Evolutionary conservation across 1,140 invertebrate species (phyloP), one percentile per base, ranked within the genome.

Genomic region (Cephus cinctus): DNA sequence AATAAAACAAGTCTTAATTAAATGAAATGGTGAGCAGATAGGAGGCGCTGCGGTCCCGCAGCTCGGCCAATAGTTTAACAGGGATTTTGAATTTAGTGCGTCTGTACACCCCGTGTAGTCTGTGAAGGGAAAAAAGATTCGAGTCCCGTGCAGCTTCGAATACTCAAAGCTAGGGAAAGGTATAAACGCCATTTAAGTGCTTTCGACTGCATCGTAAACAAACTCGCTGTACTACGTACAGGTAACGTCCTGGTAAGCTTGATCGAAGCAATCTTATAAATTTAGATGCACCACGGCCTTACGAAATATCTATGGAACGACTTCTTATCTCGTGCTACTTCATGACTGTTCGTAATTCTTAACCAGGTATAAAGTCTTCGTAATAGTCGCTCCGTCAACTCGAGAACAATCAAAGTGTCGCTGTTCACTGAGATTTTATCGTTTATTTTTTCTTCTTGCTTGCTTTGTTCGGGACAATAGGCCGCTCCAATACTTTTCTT

Each of bases 1-100:
- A 64, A 67, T 63, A 65, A 67, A 67, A 57, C 56, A 61, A 67
- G 55, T 62, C 63, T 63, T 65, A 67, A 67, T 67, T 65, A 67
- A 67, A 61, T 47, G 52, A 64, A 65, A 62, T 41, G 55, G 43
- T 56, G 47, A n/a, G 52, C 38, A 18, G 9, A 36, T 20, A 14
- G n/a, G 27, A 22, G 40, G 39, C 44, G 43, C 30, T 39, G 11
- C 19, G 21, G 43, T 15, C 23, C 34, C 27, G 20, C 16, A 22
- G 1, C 5, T 19, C 18, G 57, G 42, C 45, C 53, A 30, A 52
- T 56, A 50, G 49, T 54, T 55, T 53, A 23, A 43, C 30, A 20
- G 25, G 34, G 23, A 56, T 56, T 53, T 59, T 40, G 44, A 61
- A 54, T 60, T 61, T 54, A 57, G 54, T 46, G 25, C 19, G 11